phyloP scores from a whole-genome alignment of 2,888 invertebrate species.

The Macropis europaea region DNA sequence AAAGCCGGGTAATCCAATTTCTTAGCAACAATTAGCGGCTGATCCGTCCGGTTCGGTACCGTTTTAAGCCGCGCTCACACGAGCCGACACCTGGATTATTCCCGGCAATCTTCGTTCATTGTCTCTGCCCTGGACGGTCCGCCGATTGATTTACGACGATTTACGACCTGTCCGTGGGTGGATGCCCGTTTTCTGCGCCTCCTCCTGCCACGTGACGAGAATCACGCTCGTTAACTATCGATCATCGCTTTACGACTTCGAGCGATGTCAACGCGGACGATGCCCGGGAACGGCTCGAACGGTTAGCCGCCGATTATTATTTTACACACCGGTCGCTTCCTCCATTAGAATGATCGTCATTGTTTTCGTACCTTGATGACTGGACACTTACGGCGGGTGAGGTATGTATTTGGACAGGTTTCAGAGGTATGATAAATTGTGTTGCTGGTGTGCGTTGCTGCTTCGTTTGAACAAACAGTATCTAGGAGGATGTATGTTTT shows the following conservation, averaged over 20 bases:
- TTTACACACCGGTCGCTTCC: neutral
- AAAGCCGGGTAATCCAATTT: slow-evolving; percentile 67
- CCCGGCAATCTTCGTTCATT: slow-evolving; percentile 62
- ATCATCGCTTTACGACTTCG: slow-evolving; percentile 57
- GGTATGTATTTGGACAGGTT: no score
- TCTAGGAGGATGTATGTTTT: no score
- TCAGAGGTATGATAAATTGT: no score
- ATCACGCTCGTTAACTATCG: slow-evolving; percentile 63
- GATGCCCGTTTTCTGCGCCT: slow-evolving; percentile 33
- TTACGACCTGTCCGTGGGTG: slow-evolving; percentile 45
- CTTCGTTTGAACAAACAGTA: no score
- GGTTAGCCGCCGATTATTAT: neutral
- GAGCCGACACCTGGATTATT: slow-evolving; percentile 47
- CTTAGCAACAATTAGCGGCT: slow-evolving; percentile 68
- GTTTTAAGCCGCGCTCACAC: slow-evolving; percentile 40
- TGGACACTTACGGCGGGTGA: no score
- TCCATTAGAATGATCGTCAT: neutral
- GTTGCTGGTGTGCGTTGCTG: no score
- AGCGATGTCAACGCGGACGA: neutral
- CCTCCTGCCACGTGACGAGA: slow-evolving; percentile 50
- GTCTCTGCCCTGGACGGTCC: slow-evolving; percentile 58
- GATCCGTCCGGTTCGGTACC: slow-evolving; percentile 45
- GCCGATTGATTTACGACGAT: slow-evolving; percentile 67
- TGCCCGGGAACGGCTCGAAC: neutral
- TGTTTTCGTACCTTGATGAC: no score